Base-by-base conservation (phyloP, 1,140 invertebrate species). In the Polypedilum pembai region DNA sequence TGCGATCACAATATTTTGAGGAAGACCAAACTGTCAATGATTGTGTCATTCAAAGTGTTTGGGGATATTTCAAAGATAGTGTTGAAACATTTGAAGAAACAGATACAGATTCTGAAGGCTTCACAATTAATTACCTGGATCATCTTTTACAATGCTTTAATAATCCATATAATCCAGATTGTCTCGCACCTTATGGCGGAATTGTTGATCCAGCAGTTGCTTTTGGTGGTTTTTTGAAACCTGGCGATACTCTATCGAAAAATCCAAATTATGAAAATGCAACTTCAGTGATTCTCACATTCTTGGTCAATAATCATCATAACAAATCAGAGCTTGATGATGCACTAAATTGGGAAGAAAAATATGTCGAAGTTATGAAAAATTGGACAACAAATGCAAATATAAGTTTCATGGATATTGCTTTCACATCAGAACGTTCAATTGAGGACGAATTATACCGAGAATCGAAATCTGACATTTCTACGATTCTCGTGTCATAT, bases 381-480 rank as follows among this genome's bases (percentile, higher is more conserved):
- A 90, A 94, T 76, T 98, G 89, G 85, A 89, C 86, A 0, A 82
- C 82, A 40, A 86, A 84, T 40, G 82, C 85, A 40, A 78, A 78
- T 17, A 92, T 91, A 82, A 77, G 81, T 0, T 89, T 86, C 77
- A 94, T 98, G 90, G 90, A 94, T 77, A 88, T 98, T 20, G 91
- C 94, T 0, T 98, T 92, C 80, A 92, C 90, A 0, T 92, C 95
- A 0, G 96, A 99, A 85, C 85, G 96, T 40, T 98, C 95, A 0
- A 95, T 98, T 74, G 91, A 98, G 83, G 98, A 99, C 84, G 97
- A 99, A 83, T 82, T 99, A 17, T 88, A 94, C 74, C 83, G 94
- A 40, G 94, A 96, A 83, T 96, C 94, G 17, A 85, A 92, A 76
- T 95, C 94, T 0, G 97, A 99, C 82, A 86, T 98, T 3, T 80